Conservation (phyloP, 2,888 invertebrate genomes). For the Prosapia bicincta region DNA sequence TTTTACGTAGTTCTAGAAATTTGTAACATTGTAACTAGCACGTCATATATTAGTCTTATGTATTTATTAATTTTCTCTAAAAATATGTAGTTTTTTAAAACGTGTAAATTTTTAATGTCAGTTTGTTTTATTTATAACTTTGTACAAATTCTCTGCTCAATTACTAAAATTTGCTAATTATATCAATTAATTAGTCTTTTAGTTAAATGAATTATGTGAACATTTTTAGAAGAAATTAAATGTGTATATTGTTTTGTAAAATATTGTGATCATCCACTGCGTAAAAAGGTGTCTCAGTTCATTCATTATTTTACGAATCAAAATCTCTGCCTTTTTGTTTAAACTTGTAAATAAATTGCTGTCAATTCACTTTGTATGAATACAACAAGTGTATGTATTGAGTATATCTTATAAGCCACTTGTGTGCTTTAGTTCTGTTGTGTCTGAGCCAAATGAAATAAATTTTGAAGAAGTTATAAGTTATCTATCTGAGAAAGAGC, state of each 20-base stretch:
- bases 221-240: not conserved
- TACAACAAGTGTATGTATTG: constrained; percentile 4
- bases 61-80: not conserved
- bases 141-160: not conserved
- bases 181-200: not conserved
- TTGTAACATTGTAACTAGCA: not conserved
- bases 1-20: not conserved
- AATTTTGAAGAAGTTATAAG: not conserved
- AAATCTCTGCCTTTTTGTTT: not conserved
- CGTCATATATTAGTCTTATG: not conserved
- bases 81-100: not conserved
- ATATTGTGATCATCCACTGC: not conserved
- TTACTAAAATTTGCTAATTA: not conserved
- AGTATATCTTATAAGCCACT: not conserved
- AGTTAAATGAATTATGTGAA: not conserved
- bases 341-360: not conserved
- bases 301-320: not conserved
- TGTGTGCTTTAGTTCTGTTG: not conserved
- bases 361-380: constrained; percentile 32
- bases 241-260: not conserved
- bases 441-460: not conserved
- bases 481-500: not conserved
- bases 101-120: not conserved
- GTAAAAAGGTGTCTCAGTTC: not conserved
- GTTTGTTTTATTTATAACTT: not conserved